Percentiles rank a stretch among this genome's conserved stretches.
Evolutionary conservation across 2,113 vertebrate species (phyloP).

Genomic region (Dinomys branickii): DNA sequence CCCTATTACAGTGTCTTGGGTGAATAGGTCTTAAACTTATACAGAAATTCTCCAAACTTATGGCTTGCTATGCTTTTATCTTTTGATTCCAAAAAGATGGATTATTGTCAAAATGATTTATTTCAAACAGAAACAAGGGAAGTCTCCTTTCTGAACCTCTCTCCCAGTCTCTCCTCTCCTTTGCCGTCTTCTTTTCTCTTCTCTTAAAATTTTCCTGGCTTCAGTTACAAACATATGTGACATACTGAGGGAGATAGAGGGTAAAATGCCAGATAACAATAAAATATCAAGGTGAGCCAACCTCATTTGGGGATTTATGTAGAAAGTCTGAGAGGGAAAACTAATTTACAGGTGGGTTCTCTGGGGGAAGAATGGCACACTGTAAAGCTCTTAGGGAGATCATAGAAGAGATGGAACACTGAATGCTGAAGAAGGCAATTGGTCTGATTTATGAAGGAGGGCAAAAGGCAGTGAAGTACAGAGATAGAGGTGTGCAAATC

Average conservation of each 20-base stretch:
- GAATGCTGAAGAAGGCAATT: not conserved
- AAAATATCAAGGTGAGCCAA: slow-evolving; percentile 81
- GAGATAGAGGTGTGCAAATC: not conserved
- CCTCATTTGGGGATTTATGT: slow-evolving; percentile 51
- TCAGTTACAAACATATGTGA: slow-evolving; percentile 76
- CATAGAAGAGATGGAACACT: not conserved
- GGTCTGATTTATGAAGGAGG: not conserved
- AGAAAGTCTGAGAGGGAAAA: slow-evolving; percentile 41
- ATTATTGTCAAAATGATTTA: not conserved
- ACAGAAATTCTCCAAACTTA: not conserved
- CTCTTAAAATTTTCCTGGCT: slow-evolving; percentile 73
- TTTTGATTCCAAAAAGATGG: not conserved
- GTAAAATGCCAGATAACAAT: slow-evolving; percentile 76
- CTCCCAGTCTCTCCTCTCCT: not conserved
- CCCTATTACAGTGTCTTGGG: not conserved
- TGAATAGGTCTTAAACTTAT: not conserved
- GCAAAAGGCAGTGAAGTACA: not conserved
- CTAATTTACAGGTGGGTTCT: slow-evolving; percentile 69
- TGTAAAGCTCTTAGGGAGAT: slow-evolving; percentile 40
- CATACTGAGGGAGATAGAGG: slow-evolving; percentile 61
- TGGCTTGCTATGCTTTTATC: not conserved
- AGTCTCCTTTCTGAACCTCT: not conserved
- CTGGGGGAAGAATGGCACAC: slow-evolving; percentile 66
- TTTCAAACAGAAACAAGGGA: slow-evolving; percentile 1
- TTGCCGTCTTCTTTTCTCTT: not conserved